Conservation (phyloP, 2,113 vertebrate genomes). For the Cyanoramphus novaezelandiae region DNA sequence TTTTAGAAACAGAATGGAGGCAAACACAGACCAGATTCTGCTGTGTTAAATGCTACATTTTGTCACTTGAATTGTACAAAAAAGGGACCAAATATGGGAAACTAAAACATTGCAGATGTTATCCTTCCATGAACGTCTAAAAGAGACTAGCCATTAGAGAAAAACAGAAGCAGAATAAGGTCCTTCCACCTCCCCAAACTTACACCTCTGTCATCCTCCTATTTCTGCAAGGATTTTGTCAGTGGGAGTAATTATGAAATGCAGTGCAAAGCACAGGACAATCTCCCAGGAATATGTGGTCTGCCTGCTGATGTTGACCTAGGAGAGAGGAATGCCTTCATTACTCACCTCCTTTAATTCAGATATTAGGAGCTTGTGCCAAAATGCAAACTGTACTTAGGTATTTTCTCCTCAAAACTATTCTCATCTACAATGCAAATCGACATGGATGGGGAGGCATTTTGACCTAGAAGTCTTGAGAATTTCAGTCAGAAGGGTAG, state of each 20-base stretch:
- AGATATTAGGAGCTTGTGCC: neutral
- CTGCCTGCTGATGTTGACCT: neutral
- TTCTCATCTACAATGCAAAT: neutral
- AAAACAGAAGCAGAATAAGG: neutral
- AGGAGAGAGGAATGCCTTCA: rapidly evolving
- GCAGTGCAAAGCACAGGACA: neutral
- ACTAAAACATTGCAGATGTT: neutral
- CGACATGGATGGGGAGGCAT: neutral
- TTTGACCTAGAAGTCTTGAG: neutral
- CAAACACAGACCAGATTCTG: neutral
- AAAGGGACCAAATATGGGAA: neutral
- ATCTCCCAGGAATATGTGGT: rapidly evolving
- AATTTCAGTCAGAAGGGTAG: neutral
- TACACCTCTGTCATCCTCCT: neutral
- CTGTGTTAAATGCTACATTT: neutral
- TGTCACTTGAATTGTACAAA: neutral
- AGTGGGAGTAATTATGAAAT: neutral
- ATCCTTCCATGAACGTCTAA: neutral
- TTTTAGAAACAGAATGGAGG: neutral
- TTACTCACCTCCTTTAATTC: neutral
- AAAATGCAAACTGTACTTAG: neutral
- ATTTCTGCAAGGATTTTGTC: neutral
- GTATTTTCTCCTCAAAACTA: neutral
- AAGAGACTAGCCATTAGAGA: neutral
- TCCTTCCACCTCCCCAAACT: neutral